Conservation (phyloP, 2,888 invertebrate species). For the Actias luna region DNA sequence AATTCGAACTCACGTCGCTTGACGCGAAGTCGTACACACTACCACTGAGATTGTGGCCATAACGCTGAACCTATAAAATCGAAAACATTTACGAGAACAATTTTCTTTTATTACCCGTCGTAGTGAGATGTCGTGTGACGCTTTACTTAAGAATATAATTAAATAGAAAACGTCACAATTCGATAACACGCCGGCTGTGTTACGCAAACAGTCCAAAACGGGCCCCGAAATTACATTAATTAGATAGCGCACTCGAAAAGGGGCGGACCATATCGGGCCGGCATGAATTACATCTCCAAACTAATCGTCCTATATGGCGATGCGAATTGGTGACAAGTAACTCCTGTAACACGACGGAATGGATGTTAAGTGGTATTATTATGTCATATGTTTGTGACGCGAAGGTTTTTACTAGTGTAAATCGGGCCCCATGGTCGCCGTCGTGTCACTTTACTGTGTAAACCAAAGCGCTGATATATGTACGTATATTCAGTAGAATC, state of each 20-base stretch:
- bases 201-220: constrained; percentile 40
- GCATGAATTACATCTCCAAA: constrained; percentile 58
- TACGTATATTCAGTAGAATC: no score
- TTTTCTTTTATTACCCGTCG: no score
- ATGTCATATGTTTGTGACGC: constrained; percentile 28
- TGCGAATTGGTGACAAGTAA: constrained; percentile 59
- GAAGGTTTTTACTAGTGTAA: constrained; percentile 25
- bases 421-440: constrained; percentile 22
- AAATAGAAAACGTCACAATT: constrained; percentile 29
- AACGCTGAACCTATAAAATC: no score
- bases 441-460: not conserved
- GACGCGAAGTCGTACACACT: no score
- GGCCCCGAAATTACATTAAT: constrained; percentile 54
- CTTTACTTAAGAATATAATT: constrained; percentile 12
- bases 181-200: constrained; percentile 28
- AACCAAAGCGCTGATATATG: no score
- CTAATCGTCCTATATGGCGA: constrained; percentile 55
- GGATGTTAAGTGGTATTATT: constrained; percentile 31
- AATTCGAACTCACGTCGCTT: no score
- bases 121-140: no score
- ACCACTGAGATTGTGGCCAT: no score
- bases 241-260: constrained; percentile 63
- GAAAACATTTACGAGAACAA: no score
- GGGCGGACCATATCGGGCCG: constrained; percentile 54
- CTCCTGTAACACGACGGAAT: constrained; percentile 33